These are phyloP conservation scores for Balaenoptera acutorostrata DNA, from an alignment of 2,113 vertebrate species.

Conservation along the genomic window DNA sequence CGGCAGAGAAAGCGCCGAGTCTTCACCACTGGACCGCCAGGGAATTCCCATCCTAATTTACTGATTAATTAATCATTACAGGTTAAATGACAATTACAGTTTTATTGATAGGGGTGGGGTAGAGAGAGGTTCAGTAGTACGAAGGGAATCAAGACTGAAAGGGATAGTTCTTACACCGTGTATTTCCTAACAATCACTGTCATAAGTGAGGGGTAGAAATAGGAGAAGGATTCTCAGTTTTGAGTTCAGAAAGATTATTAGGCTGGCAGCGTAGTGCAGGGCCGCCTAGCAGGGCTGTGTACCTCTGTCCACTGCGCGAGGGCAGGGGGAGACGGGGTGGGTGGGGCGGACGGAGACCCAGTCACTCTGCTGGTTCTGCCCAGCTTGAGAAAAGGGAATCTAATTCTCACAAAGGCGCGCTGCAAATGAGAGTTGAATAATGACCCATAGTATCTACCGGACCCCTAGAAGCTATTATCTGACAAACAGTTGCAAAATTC, in stretches of 20 bases:
- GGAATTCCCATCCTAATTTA: not conserved
- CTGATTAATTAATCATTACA: not conserved
- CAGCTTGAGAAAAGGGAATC: not conserved
- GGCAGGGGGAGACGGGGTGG: not conserved
- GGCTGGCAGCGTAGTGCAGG: too few species aligned
- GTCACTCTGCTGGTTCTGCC: too few species aligned
- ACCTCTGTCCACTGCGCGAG: not conserved
- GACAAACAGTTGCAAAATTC: not conserved
- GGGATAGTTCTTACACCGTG: not conserved
- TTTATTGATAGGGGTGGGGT: not conserved
- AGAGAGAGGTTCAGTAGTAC: not conserved
- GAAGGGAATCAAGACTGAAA: not conserved
- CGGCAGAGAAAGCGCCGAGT: not conserved
- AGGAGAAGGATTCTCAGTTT: not conserved
- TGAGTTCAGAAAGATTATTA: not conserved
- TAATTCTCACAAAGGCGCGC: not conserved
- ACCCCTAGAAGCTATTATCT: not conserved
- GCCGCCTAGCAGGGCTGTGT: not conserved
- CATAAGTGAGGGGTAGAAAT: not conserved
- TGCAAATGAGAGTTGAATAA: not conserved
- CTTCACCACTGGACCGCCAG: not conserved
- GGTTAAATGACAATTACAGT: not conserved
- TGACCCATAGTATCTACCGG: not conserved
- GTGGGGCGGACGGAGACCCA: rapidly evolving
- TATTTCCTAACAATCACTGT: not conserved